These are phyloP conservation scores for Dolichallabes microphthalmus DNA, from an alignment of 2,113 vertebrate species.

Conservation along the genomic window DNA sequence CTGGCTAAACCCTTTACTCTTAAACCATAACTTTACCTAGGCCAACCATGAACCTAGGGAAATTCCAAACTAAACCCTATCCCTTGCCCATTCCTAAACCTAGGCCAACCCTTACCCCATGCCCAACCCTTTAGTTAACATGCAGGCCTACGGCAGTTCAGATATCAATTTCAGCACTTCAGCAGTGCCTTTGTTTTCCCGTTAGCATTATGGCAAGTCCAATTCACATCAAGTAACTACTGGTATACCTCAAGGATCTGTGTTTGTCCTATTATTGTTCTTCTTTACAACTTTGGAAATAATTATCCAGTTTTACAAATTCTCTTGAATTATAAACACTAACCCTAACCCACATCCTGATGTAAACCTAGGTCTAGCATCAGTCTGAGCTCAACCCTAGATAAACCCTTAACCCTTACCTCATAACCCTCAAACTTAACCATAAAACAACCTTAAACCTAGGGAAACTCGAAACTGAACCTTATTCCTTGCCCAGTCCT, in stretches of 20 bases:
- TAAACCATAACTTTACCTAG: background rate
- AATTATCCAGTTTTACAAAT: background rate
- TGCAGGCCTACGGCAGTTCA: conserved; percentile 62
- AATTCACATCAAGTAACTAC: background rate
- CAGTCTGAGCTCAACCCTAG: no score
- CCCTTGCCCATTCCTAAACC: background rate
- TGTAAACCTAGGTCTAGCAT: background rate
- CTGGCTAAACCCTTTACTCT: no score
- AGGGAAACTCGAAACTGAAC: background rate
- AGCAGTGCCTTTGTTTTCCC: conserved; percentile 56
- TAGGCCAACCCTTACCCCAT: background rate
- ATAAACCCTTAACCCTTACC: no score
- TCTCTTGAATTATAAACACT: background rate
- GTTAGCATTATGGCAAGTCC: conserved; percentile 19
- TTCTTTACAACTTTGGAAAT: background rate
- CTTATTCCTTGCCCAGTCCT: background rate
- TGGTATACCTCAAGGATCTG: conserved; percentile 18
- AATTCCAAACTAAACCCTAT: background rate
- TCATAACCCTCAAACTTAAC: background rate
- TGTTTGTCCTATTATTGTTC: background rate
- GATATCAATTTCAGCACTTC: conserved; percentile 51
- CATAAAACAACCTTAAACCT: background rate
- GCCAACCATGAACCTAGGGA: background rate
- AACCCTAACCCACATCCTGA: background rate
- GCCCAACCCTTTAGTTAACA: conserved; percentile 5